These are phyloP conservation scores for Limnephilus rhombicus DNA, from an alignment of 2,888 invertebrate genomes.

Conservation along the genomic window DNA sequence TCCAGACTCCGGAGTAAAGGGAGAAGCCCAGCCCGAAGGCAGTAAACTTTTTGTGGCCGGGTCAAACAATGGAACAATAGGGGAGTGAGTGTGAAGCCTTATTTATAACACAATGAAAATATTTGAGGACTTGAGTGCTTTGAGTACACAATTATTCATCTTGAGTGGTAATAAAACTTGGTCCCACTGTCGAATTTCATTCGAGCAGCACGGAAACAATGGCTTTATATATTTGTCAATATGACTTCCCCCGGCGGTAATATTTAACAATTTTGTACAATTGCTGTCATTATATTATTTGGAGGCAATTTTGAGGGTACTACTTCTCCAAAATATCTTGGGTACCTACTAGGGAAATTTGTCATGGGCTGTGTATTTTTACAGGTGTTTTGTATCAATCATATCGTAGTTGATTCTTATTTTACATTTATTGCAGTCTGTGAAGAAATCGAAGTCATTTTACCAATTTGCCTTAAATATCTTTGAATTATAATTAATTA, in stretches of 20 bases:
- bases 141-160: slow-evolving; percentile 35
- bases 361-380: neutral
- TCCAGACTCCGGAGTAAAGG: neutral
- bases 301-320: neutral
- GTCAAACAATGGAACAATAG: slow-evolving; percentile 33
- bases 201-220: neutral
- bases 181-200: neutral
- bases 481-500: too few species aligned
- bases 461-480: too few species aligned
- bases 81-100: slow-evolving; percentile 23
- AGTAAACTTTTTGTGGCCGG: slow-evolving; percentile 15
- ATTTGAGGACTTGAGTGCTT: slow-evolving; percentile 26
- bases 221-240: neutral
- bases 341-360: neutral
- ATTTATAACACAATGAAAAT: slow-evolving; percentile 38
- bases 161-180: slow-evolving; percentile 32
- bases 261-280: neutral
- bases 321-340: neutral
- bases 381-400: neutral
- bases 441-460: too few species aligned
- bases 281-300: neutral
- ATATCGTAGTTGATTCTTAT: neutral
- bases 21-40: neutral
- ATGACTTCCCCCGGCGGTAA: neutral
- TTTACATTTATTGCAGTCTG: neutral